Evolutionary conservation across 2,113 vertebrate species (phyloP).

Genomic region (Daphoenositta chrysoptera): DNA sequence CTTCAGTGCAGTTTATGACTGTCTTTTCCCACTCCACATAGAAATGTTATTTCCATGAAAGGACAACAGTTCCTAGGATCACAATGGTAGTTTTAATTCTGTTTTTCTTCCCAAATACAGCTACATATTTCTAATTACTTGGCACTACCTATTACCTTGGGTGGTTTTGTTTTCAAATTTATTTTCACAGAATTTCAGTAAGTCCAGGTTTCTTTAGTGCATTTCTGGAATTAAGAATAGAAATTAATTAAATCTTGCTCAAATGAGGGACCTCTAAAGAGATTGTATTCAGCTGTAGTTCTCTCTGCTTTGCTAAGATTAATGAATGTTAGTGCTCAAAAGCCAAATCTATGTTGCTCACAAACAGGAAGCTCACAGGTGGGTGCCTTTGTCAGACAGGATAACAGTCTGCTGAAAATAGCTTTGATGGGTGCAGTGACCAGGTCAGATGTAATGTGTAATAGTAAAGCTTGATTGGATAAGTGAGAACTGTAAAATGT

Average conservation of each 20-base stretch:
- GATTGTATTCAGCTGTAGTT: neutral
- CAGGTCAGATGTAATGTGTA: neutral
- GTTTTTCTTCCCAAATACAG: neutral
- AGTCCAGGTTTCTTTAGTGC: neutral
- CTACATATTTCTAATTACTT: neutral
- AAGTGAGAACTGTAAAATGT: neutral
- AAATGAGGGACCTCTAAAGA: neutral
- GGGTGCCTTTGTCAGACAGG: neutral
- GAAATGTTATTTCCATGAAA: neutral
- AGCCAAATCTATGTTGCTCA: neutral
- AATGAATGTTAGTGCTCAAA: neutral
- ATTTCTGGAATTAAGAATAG: neutral
- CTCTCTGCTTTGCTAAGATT: neutral
- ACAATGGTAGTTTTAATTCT: neutral
- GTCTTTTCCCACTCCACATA: neutral
- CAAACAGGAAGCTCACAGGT: neutral
- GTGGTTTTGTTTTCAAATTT: neutral
- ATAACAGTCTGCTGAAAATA: neutral
- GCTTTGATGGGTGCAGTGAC: neutral
- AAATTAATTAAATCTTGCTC: neutral
- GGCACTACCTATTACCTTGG: neutral
- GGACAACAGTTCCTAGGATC: neutral
- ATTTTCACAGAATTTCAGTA: neutral
- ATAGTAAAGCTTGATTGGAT: neutral
- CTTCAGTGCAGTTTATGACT: neutral